A percentile compares a stretch with the other conserved stretches of the same genome.
phyloP scores from a whole-genome alignment of 2,113 vertebrate genomes.

The Catagonus wagneri region DNA sequence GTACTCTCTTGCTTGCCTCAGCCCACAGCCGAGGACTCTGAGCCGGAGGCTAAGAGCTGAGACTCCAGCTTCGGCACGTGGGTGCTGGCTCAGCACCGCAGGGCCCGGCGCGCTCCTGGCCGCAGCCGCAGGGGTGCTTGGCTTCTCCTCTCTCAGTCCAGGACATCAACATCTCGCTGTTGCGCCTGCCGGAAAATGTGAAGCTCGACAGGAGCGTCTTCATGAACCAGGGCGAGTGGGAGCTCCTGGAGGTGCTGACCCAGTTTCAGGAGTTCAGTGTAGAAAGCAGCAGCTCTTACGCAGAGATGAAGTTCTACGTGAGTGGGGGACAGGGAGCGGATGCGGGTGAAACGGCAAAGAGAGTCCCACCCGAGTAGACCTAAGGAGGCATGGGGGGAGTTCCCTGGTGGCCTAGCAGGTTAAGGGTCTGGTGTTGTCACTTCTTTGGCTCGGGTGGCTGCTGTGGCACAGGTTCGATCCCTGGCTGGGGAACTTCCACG shows the following conservation, averaged over 20 bases:
- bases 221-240: conserved; percentile 99
- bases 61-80: accelerated
- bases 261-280: conserved; percentile 93
- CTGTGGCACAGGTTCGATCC: no score
- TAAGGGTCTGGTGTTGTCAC: no score
- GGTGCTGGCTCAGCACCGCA: accelerated
- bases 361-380: accelerated
- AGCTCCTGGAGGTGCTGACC: conserved; percentile 94
- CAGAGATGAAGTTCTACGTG: conserved; percentile 98
- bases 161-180: conserved; percentile 97
- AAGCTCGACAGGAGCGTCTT: conserved; percentile 94
- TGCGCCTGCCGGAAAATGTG: conserved; percentile 93
- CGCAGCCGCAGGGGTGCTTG: neutral
- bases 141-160: conserved; percentile 87
- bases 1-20: neutral
- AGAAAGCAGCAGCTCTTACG: conserved; percentile 90
- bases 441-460: no score
- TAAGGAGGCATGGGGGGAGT: neutral
- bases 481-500: no score
- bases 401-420: no score
- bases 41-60: neutral
- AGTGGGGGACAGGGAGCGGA: conserved; percentile 72
- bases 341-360: accelerated
- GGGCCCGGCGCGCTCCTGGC: neutral
- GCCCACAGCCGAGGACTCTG: neutral